Conservation (phyloP, 2,888 invertebrate species). For the Rapana venosa region DNA sequence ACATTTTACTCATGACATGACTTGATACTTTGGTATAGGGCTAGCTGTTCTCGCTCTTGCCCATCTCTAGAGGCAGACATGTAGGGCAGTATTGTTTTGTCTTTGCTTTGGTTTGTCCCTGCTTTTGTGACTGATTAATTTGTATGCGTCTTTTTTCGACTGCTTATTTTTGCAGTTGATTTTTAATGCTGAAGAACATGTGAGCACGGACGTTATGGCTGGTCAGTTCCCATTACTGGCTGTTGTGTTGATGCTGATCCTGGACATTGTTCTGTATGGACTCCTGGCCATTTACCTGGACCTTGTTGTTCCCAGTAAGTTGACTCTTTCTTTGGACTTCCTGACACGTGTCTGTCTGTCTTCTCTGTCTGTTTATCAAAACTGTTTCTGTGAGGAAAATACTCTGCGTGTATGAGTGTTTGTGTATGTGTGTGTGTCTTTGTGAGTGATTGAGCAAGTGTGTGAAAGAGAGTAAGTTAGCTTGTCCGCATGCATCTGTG, state of each 20-base stretch:
- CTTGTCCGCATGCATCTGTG: too few relatives aligned
- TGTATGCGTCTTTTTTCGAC: too few relatives aligned
- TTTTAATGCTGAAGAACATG: background rate
- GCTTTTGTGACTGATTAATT: too few relatives aligned
- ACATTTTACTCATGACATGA: too few relatives aligned
- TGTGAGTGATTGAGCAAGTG: too few relatives aligned
- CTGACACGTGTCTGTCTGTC: background rate
- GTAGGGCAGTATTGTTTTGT: too few relatives aligned
- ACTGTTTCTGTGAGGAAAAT: background rate
- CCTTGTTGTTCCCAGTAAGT: constrained; percentile 91
- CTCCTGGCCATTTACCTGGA: constrained; percentile 90
- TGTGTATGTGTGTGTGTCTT: background rate
- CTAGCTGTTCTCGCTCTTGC: too few relatives aligned
- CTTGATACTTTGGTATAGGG: too few relatives aligned
- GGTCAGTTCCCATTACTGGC: constrained; percentile 83
- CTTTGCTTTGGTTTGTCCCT: too few relatives aligned
- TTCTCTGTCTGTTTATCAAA: too few relatives aligned
- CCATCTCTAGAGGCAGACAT: too few relatives aligned
- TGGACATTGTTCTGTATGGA: constrained; percentile 86
- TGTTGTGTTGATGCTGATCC: constrained; percentile 85
- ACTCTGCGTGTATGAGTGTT: background rate
- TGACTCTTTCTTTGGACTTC: background rate
- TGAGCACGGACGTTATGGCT: constrained; percentile 76
- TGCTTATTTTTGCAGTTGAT: background rate
- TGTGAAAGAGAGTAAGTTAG: too few relatives aligned